Percentiles rank a stretch among this genome's conserved stretches.
Evolutionary conservation across 2,113 vertebrate species (phyloP).

Genomic region (Gymnocephalus cernua): DNA sequence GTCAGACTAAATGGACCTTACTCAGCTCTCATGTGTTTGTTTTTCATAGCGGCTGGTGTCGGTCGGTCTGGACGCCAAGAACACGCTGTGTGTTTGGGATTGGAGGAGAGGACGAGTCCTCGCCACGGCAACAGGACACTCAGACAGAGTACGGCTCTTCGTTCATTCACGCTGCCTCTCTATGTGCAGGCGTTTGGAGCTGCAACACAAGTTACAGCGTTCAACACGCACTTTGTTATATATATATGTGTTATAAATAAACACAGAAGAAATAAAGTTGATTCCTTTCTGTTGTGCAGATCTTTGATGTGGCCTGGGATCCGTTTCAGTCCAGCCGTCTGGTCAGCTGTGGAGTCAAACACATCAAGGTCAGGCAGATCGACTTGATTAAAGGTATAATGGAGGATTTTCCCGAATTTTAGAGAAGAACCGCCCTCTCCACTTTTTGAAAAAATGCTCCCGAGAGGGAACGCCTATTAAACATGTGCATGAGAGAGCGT

Average conservation of each 20-base stretch:
- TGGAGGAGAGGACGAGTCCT: constrained; percentile 95
- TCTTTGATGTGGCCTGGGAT: constrained; percentile 98
- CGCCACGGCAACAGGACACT: constrained; percentile 95
- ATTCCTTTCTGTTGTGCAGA: constrained; percentile 78
- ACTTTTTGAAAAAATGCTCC: too few relatives aligned
- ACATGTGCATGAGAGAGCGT: too few relatives aligned
- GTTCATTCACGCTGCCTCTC: neutral
- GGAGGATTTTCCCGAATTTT: too few relatives aligned
- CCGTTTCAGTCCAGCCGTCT: constrained; percentile 90
- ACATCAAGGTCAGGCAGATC: constrained; percentile 93
- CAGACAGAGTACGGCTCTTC: constrained; percentile 77
- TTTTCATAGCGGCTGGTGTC: constrained; percentile 90
- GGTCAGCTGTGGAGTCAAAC: constrained; percentile 98
- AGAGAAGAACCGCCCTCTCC: too few relatives aligned
- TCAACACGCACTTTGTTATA: too few relatives aligned
- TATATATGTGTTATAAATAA: too few relatives aligned
- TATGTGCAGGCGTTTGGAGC: too few relatives aligned
- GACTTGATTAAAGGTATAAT: too few relatives aligned
- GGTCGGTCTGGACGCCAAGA: constrained; percentile 96
- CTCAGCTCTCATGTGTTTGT: neutral
- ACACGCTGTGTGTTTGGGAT: constrained; percentile 96
- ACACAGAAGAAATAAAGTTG: neutral
- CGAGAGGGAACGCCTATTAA: too few relatives aligned
- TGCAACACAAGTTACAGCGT: neutral
- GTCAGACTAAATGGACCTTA: neutral